Evolutionary conservation across 2,113 vertebrate species (phyloP), one percentile per base, ranked within the genome.

Genomic region (Leptosomus discolor): DNA sequence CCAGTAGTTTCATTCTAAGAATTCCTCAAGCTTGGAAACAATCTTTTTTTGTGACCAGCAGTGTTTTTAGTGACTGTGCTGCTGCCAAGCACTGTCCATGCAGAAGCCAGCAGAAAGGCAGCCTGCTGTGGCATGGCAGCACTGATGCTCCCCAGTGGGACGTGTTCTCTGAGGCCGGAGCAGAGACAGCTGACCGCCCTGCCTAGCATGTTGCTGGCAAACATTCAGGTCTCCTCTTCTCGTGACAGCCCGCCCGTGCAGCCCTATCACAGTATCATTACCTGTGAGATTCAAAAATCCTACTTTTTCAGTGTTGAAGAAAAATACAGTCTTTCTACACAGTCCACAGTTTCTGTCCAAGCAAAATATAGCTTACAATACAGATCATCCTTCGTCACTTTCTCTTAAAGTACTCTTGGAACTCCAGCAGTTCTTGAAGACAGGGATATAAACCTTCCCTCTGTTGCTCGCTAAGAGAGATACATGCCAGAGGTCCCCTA

Each of bases 121-220:
- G 56, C 32, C 63, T 26, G 18, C 32, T 75, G 56, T 21, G 45
- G 27, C 32, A 9, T 0, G 16, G 74, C 69, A 88, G 85, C 43
- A 2, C 67, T 17, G 58, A 5, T 9, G 15, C 36, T 77, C 26
- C 81, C 45, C 68, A 29, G 0, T 0, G 6, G 69, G 54, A 27
- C 1, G 0, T 1, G 39, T 11, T 68, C 39, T 86, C 57, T 9
- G 58, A 30, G 53, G 30, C 24, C 37, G 36, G 51, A 26, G 23
- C 2, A 0, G 63, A 45, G 41, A 6, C 1, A 32, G 65, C n/a
- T 4, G 0, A 13, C 32, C 37, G 57, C 16, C 64, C 20, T 1
- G 0, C 6, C 34, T 37, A 16, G 37, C 1, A 2, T 15, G 37
- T 27, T 37, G n/a, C 63, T 77, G 63, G 39, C 41, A 74, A 27